Percentiles rank a stretch among this genome's conserved stretches.
These are phyloP conservation scores for Drosophila biarmipes DNA, from an alignment of 1,140 invertebrate species.

Conservation along the genomic window DNA sequence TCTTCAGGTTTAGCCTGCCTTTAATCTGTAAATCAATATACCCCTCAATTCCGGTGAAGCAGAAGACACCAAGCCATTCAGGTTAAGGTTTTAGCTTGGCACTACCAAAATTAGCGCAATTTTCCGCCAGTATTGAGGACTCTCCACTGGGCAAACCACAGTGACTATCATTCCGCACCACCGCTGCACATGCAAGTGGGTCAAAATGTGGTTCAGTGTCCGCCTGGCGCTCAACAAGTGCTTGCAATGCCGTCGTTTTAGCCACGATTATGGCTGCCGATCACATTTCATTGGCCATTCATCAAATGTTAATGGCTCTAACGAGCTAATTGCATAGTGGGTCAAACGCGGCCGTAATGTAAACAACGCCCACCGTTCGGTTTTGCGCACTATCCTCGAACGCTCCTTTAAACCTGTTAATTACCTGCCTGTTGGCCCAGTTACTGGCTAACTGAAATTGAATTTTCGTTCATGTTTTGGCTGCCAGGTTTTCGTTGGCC, in stretches of 20 bases:
- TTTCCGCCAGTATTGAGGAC: slow-evolving; percentile 26
- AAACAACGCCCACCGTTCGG: slow-evolving; percentile 1
- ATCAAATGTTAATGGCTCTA: slow-evolving; percentile 34
- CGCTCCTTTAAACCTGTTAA: background rate
- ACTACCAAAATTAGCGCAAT: slow-evolving; percentile 29
- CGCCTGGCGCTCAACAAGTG: slow-evolving; percentile 38
- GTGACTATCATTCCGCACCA: background rate
- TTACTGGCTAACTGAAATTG: slow-evolving; percentile 24
- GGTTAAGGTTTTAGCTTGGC: slow-evolving; percentile 62
- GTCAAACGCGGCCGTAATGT: slow-evolving; percentile 5
- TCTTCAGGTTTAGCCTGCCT: background rate
- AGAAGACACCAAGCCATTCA: slow-evolving; percentile 41
- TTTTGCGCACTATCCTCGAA: background rate
- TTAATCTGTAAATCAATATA: background rate
- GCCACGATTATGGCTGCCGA: slow-evolving; percentile 15
- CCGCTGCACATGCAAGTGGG: slow-evolving; percentile 22
- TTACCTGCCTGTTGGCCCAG: slow-evolving; percentile 30
- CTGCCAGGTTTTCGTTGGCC: slow-evolving; percentile 11
- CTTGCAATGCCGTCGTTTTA: slow-evolving; percentile 19
- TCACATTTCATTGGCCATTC: slow-evolving; percentile 34
- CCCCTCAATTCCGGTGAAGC: slow-evolving; percentile 6
- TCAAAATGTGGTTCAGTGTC: slow-evolving; percentile 32
- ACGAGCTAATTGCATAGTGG: slow-evolving; percentile 35
- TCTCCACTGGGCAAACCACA: slow-evolving; percentile 8
- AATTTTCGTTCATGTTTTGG: slow-evolving; percentile 18